Evolutionary conservation across 2,113 vertebrate genomes (phyloP).

Genomic region (Leptocoma aspasia): DNA sequence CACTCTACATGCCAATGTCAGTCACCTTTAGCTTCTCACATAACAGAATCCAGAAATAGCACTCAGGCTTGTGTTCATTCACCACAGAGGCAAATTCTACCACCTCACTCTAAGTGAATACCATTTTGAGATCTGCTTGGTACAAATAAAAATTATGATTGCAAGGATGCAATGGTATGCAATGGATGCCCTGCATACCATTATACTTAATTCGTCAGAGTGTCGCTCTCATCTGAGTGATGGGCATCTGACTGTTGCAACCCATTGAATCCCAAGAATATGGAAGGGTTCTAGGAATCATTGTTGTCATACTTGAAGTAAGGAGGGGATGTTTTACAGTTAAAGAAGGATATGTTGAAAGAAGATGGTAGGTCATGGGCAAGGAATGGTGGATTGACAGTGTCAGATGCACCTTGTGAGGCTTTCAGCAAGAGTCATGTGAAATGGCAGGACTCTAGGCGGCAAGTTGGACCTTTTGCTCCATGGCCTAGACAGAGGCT

Average conservation of each 20-base stretch:
- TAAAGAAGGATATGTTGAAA: not conserved
- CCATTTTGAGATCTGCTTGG: not conserved
- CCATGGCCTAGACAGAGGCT: not conserved
- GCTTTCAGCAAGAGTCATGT: not conserved
- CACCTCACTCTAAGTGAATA: not conserved
- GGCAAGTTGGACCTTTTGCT: not conserved
- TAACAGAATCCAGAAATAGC: not conserved
- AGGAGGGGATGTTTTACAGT: not conserved
- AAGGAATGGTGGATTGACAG: not conserved
- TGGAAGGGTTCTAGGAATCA: not conserved
- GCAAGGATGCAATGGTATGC: not conserved
- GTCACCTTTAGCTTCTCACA: not conserved
- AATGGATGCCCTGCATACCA: not conserved
- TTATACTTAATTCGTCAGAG: not conserved
- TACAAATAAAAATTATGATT: not conserved
- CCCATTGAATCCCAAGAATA: not conserved
- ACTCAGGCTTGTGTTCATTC: not conserved
- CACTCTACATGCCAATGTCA: not conserved
- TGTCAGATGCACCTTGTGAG: not conserved
- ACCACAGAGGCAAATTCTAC: not conserved
- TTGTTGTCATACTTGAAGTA: not conserved
- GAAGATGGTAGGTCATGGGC: not conserved
- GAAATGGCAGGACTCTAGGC: not conserved
- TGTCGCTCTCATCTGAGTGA: not conserved
- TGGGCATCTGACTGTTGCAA: not conserved